phyloP scores from a whole-genome alignment of 2,113 vertebrate genomes.

The Indri indri region DNA sequence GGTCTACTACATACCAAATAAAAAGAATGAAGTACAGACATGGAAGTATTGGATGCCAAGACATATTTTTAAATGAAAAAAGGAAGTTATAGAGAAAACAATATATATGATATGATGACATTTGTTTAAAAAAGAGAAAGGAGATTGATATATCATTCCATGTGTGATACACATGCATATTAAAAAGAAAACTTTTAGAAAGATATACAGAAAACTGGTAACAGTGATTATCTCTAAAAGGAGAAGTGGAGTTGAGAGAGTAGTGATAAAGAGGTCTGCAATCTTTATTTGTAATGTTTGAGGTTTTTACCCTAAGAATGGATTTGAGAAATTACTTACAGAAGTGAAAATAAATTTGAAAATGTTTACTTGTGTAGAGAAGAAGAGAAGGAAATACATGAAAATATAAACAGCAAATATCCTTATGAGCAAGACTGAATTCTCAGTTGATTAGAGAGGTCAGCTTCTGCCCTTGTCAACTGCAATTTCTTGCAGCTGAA shows the following conservation, averaged over 20 bases:
- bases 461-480: background rate
- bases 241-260: background rate
- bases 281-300: background rate
- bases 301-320: background rate
- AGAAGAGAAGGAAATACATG: background rate
- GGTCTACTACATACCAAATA: background rate
- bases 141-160: background rate
- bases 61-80: background rate
- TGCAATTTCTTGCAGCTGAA: background rate
- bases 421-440: background rate
- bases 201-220: background rate
- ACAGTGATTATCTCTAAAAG: background rate
- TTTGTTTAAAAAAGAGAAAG: background rate
- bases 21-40: background rate
- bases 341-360: slow-evolving; percentile 24
- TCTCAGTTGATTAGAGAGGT: background rate
- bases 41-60: background rate
- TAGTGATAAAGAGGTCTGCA: background rate
- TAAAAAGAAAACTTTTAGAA: background rate
- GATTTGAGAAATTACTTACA: background rate
- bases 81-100: background rate
- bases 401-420: background rate
- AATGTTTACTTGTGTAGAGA: background rate
- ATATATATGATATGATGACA: background rate
- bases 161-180: background rate